A percentile compares a stretch with the other conserved stretches of the same genome.
Conservation (phyloP, 2,888 invertebrate genomes). For the Xestia ashworthii region DNA sequence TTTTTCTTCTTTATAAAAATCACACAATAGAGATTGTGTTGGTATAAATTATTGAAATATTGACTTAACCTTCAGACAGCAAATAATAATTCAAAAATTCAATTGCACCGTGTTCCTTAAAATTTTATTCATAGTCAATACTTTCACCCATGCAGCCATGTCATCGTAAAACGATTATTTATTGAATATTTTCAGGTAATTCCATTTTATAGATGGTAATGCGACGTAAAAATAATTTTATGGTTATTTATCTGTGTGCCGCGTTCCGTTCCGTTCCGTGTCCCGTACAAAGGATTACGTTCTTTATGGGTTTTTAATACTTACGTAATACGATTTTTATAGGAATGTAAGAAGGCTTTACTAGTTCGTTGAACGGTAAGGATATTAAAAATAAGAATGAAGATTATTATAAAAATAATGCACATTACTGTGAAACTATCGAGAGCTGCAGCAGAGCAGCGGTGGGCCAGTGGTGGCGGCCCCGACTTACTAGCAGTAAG, state of each 20-base stretch:
- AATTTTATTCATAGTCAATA: constrained; percentile 10
- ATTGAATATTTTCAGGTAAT: constrained; percentile 49
- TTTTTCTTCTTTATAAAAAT: too few species aligned
- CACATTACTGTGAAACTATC: too few species aligned
- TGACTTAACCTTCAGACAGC: not conserved
- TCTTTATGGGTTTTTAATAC: constrained; percentile 40
- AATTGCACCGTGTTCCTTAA: constrained; percentile 4
- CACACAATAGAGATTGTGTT: too few species aligned
- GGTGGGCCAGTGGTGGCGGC: too few species aligned
- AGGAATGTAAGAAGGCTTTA: constrained; percentile 18
- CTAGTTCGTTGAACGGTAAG: constrained; percentile 16
- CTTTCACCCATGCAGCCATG: constrained; percentile 7
- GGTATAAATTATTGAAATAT: not conserved
- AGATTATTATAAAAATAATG: too few species aligned
- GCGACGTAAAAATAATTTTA: constrained; percentile 41
- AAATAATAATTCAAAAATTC: constrained; percentile 10
- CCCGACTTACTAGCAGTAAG: too few species aligned
- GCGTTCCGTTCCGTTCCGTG: constrained; percentile 11
- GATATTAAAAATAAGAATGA: not conserved
- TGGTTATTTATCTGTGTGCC: constrained; percentile 53
- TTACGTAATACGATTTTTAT: constrained; percentile 37
- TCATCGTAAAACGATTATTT: constrained; percentile 47
- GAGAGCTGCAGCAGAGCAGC: too few species aligned
- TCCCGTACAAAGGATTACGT: constrained; percentile 38
- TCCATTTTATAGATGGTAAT: constrained; percentile 50